Evolutionary conservation across 2,797 vertebrate genomes (phyloP), one percentile per base, ranked within the genome.

Genomic region (Dendrocincla tyrannina): DNA sequence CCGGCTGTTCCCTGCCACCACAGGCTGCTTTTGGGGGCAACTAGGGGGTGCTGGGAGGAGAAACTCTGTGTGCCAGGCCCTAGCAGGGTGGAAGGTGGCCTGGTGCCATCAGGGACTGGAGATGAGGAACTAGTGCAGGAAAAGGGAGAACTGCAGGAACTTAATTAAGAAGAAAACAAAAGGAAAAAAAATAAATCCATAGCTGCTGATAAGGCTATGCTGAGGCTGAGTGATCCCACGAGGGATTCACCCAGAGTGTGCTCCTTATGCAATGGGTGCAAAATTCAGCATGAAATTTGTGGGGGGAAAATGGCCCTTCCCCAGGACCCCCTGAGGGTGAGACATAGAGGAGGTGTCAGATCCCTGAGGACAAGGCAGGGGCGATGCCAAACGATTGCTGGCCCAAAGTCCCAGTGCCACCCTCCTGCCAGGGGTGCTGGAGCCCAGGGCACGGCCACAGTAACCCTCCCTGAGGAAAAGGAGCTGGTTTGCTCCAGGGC

Each of bases 81-180:
- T 24, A 35, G 32, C 14, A 4, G 66, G 24, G 44, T 16, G 11
- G 6, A 60, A 28, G 63, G 67, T 42, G 28, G 13, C 23, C 24
- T 59, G 13, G 64, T 1, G 10, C 24, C 0, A 1, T 20, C 1
- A 5, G 46, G 50, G 37, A 39, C 18, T 2, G 1, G 11, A 32
- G 47, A 20, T 0, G 7, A 72, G 50, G 46, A 93, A 39, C 11
- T 0, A 0, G 9, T 1, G 10, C 7, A 30, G 55, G 30, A 17
- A 42, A 70, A 55, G 16, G 59, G 39, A 68, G 84, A 90, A 59
- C 17, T 33, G 73, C 28, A 63, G 47, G 27, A 59, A 60, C 13
- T n/a, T 44, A 39, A 79, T 68, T 60, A 66, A 77, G 4, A 53
- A 58, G 27, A 49, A 46, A 28, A 69, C 33, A 6, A 4, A 2